Evolutionary conservation across 64 coral and sea anemone species (phyloP), one percentile per base, ranked within the genome.

Genomic region (Porites australiensis): DNA sequence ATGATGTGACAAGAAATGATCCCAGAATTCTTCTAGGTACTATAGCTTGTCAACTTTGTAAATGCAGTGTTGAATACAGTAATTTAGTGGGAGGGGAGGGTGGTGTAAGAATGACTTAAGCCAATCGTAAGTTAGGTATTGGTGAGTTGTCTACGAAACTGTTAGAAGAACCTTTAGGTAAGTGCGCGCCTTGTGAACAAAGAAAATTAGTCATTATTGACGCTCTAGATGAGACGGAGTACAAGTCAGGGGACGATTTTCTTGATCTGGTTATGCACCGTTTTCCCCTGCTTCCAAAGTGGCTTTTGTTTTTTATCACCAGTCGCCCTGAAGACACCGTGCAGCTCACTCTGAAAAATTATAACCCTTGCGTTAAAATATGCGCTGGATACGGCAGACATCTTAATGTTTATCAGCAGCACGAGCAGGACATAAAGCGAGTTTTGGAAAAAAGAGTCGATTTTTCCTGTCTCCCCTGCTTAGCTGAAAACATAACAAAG

Each of bases 301-400:
- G 83, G 83, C 49, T 87, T 52, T 1, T 87, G 19, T 87, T 87
- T 11, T 87, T 87, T 44, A 87, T 87, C 61, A 87, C 83, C 52
- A 87, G 83, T 72, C 83, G 83, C 18, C 85, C 85, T 4, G 85
- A 88, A 51, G 67, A 74, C 2, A 72, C 12, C 0, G 21, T 88
- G 11, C 69, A 59, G 23, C 15, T 0, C 11, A 59, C 4, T 16
- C 46, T 88, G 69, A 44, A 70, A 15, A 88, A 22, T 3, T 88
- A 88, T 20, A 88, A 88, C 19, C 85, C 85, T 0, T 88, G 85
- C 18, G 14, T 88, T 4, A 88, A 19, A 13, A 74, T 88, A 0
- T 88, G 85, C 45, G 85, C 85, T 44, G 85, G 85, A 49, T 49
- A 64, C 9, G 12, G 15, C 0, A 57, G 57, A 47, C 3, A 77